Conservation (phyloP, 2,888 invertebrate genomes). For the Rhagophthalmus giganteus region DNA sequence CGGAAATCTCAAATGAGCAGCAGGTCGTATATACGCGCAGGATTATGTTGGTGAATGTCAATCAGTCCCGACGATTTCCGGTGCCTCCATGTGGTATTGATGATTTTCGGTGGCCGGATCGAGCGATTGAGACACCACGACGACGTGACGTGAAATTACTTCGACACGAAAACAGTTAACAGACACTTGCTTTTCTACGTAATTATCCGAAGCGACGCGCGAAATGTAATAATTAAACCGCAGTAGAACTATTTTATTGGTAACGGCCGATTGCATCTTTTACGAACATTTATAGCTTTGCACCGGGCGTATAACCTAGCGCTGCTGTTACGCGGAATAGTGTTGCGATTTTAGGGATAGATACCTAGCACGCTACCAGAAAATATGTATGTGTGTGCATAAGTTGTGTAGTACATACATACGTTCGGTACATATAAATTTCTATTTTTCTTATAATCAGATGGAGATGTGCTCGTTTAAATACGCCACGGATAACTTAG, state of each 20-base stretch:
- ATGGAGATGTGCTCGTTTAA: conserved; percentile 25
- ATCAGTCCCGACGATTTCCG: too few relatives aligned
- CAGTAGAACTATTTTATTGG: background rate
- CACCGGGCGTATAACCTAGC: background rate
- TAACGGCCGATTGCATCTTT: background rate
- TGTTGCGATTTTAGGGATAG: background rate
- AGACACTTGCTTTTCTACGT: background rate
- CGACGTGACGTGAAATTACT: background rate
- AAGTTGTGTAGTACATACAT: conserved; percentile 17
- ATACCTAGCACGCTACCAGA: background rate
- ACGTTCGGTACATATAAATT: conserved; percentile 18
- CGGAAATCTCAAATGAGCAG: background rate
- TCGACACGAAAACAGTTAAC: background rate
- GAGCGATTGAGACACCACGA: background rate
- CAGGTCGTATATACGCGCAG: too few relatives aligned
- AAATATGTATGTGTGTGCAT: background rate
- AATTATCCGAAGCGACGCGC: background rate
- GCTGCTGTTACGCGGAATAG: background rate
- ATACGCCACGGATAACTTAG: conserved; percentile 3
- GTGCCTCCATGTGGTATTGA: too few relatives aligned
- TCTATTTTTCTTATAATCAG: conserved; percentile 22
- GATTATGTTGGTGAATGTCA: background rate
- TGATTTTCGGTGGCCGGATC: too few relatives aligned
- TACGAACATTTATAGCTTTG: background rate
- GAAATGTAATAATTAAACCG: background rate